These are phyloP conservation scores for Hemiscyllium ocellatum DNA, from an alignment of 2,113 vertebrate genomes.

Conservation along the genomic window DNA sequence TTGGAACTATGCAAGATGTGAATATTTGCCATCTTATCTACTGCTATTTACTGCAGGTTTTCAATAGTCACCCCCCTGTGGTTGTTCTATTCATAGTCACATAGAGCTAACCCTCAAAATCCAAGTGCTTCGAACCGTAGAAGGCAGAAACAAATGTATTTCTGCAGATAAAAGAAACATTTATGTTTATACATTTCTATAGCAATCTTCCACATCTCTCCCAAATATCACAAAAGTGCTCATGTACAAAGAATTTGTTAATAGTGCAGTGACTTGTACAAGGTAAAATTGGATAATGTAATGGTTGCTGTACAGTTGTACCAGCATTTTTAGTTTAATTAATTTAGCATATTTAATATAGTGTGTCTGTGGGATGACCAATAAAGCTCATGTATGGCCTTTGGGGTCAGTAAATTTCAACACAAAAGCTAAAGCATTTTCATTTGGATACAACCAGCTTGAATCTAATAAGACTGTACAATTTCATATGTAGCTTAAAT, in stretches of 20 bases:
- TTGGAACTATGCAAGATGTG: background rate
- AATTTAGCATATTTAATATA: background rate
- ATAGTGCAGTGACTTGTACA: background rate
- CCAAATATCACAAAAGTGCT: background rate
- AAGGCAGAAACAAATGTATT: background rate
- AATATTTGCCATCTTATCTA: background rate
- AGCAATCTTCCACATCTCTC: background rate
- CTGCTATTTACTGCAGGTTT: background rate
- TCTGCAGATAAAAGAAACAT: background rate
- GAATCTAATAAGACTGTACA: background rate
- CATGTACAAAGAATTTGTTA: background rate
- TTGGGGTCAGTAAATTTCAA: background rate
- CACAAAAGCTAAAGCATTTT: background rate
- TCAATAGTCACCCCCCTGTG: background rate
- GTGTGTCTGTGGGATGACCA: background rate
- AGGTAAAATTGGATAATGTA: background rate
- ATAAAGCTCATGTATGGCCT: background rate
- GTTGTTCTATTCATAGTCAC: background rate
- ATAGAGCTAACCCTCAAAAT: background rate
- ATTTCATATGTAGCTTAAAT: background rate
- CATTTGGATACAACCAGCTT: background rate
- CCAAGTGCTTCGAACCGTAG: background rate
- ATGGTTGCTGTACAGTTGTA: background rate
- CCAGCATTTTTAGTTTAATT: background rate
- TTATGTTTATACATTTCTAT: background rate